Percentiles rank a stretch among this genome's conserved stretches.
Conservation (phyloP, 2,888 invertebrate genomes). For the Eupithecia subumbrata region DNA sequence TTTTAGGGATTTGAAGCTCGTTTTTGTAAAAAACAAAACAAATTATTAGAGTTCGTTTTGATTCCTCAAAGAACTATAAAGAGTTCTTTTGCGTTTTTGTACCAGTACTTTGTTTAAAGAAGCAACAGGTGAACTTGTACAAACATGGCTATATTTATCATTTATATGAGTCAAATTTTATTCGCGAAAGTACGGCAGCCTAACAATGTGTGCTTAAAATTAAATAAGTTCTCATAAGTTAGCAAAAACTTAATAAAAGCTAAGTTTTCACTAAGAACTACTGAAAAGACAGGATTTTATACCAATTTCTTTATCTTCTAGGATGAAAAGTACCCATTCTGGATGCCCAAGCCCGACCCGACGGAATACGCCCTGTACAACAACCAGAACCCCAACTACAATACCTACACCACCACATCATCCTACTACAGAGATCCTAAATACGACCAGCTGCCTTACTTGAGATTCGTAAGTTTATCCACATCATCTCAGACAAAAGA, state of each 20-base stretch:
- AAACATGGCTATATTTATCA: no score
- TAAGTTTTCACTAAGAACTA: background rate
- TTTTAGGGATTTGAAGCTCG: no score
- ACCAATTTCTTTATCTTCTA: conserved; percentile 46
- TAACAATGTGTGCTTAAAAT: no score
- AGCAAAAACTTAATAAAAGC: no score
- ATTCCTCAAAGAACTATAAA: background rate
- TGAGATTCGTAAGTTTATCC: conserved; percentile 86
- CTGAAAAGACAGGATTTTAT: background rate
- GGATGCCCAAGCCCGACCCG: conserved; percentile 87
- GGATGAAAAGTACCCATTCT: conserved; percentile 92
- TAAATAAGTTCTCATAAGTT: no score
- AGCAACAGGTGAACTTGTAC: background rate
- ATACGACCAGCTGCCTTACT: conserved; percentile 86
- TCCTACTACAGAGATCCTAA: conserved; percentile 64
- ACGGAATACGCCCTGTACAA: conserved; percentile 72
- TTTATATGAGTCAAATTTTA: no score
- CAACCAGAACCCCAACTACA: conserved; percentile 62
- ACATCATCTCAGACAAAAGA: no score
- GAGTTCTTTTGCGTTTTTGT: background rate
- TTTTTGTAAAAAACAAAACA: background rate
- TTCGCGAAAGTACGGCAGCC: no score
- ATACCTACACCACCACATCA: conserved; percentile 58
- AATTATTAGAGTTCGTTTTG: background rate
- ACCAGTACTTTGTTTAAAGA: background rate